Evolutionary conservation across 2,888 invertebrate species (phyloP).

Genomic region (Achlya flavicornis): DNA sequence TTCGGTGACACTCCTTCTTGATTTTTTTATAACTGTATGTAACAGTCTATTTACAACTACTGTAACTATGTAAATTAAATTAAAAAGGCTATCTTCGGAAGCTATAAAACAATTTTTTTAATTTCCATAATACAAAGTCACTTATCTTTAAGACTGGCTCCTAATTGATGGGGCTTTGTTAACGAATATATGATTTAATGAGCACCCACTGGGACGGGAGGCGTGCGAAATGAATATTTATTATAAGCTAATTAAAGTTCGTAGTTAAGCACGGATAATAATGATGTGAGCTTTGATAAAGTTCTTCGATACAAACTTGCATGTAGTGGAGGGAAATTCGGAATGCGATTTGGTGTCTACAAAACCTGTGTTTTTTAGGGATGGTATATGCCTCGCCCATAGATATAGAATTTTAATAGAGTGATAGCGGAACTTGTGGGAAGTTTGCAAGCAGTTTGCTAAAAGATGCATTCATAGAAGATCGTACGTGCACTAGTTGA

Average conservation of each 20-base stretch:
- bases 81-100: conserved; percentile 16
- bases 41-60: neutral
- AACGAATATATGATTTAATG: conserved; percentile 63
- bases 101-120: conserved; percentile 19
- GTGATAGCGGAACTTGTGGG: too few relatives aligned
- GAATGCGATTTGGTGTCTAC: neutral
- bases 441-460: too few relatives aligned
- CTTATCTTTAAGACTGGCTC: conserved; percentile 32
- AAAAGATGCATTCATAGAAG: too few relatives aligned
- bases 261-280: conserved; percentile 38
- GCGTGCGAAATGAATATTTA: conserved; percentile 56
- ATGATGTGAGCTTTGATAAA: conserved; percentile 25
- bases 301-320: conserved; percentile 12
- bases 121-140: conserved; percentile 42
- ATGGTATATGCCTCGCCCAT: too few relatives aligned
- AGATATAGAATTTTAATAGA: too few relatives aligned
- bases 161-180: conserved; percentile 47
- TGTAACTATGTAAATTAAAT: conserved; percentile 10
- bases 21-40: too few relatives aligned
- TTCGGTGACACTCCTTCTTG: too few relatives aligned
- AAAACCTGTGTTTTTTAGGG: too few relatives aligned
- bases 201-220: conserved; percentile 31
- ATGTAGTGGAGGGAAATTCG: conserved; percentile 2
- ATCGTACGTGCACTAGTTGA: too few relatives aligned
- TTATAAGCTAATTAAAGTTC: conserved; percentile 56